phyloP scores from a whole-genome alignment of 2,113 vertebrate genomes.

The Saguinus midas region DNA sequence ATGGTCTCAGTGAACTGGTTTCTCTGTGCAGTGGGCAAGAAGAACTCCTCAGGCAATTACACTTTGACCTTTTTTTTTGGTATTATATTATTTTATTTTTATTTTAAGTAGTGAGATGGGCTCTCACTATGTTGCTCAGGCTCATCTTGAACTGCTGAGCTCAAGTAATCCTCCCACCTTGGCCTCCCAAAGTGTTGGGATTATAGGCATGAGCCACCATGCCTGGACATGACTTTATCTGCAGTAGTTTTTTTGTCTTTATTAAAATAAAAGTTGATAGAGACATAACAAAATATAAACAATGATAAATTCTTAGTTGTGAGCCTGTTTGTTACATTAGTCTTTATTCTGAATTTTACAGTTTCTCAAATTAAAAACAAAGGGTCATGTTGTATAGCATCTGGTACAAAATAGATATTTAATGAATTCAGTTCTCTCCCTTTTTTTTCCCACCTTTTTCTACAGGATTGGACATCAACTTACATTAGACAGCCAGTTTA shows the following conservation, averaged over 20 bases:
- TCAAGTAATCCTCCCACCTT: neutral
- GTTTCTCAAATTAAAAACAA: neutral
- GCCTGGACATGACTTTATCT: neutral
- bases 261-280: slow-evolving; percentile 6
- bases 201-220: neutral
- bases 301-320: neutral
- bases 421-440: neutral
- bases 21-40: no score
- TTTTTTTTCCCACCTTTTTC: neutral
- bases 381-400: neutral
- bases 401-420: neutral
- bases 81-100: no score
- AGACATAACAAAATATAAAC: neutral
- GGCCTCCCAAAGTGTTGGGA: neutral
- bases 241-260: neutral
- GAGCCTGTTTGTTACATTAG: neutral
- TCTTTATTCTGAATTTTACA: neutral
- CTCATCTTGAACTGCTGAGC: neutral
- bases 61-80: neutral
- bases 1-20: no score
- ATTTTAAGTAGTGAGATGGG: neutral
- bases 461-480: neutral
- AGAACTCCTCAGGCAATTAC: no score
- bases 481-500: neutral
- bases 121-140: neutral